Evolutionary conservation across 2,113 vertebrate species (phyloP), one percentile per base, ranked within the genome.

Genomic region (Pogona vitticeps): DNA sequence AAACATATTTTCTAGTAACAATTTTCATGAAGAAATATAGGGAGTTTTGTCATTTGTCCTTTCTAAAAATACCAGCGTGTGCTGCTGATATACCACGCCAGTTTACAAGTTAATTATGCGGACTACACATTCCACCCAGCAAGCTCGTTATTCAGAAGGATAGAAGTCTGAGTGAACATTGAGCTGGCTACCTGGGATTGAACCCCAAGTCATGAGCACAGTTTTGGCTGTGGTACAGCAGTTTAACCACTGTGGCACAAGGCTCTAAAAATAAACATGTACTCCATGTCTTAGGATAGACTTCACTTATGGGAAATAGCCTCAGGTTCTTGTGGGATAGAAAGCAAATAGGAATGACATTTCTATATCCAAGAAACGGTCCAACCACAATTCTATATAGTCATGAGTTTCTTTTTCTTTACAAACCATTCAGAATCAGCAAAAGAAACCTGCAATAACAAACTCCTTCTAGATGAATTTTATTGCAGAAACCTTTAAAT

Each of bases 361-460:
- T 72, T 86, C 26, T 40, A 7, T 80, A 3, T 79, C 36, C 17
- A 40, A 58, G 56, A 80, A 58, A 58, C 2, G 23, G 9, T 33
- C 40, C 67, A 59, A 31, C 65, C 21, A 40, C 38, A 59, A 33
- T 58, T 17, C 2, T 73, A 18, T 61, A 3, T 72, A 63, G 56
- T 38, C 0, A 70, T 52, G 76, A 78, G 28, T 0, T 26, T 46
- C 0, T 40, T 33, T 8, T 68, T 28, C 3, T 9, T 36, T 56
- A 40, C 15, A 42, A 52, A 21, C 28, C 38, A 46, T 15, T 82
- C 38, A 65, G 6, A 56, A 73, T 84, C 59, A 86, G 58, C 28
- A 68, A 0, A 46, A 76, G 63, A 0, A 70, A 65, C 36, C 36
- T 65, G 23, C 42, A 68, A 77, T 76, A 58, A 85, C 28, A 67